Evolutionary conservation across 2,113 vertebrate species (phyloP), one percentile per base, ranked within the genome.

Genomic region (Oreochromis tanganicae): DNA sequence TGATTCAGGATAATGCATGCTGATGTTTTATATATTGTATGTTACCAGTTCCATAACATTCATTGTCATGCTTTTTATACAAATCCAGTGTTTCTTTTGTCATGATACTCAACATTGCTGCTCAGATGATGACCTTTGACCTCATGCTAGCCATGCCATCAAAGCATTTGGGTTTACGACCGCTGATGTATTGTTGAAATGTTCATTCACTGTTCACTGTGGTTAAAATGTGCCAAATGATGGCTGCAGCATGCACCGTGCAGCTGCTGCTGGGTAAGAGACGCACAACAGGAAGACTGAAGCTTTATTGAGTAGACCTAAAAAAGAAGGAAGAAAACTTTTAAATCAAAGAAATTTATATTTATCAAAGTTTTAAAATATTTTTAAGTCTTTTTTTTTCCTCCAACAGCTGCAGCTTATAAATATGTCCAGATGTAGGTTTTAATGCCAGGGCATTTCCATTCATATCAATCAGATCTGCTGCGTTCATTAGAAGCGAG

Each of bases 51-150:
- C 92, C 95, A 96, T 95, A 52, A 91, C 94, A 94, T 93, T 92
- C 95, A 95, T 95, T 90, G 50, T 84, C 95, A 95, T 94, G 94
- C 93, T 95, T 95, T 93, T 89, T 91, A 91, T 83, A 90, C 90
- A 93, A 92, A 93, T 61, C 66, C 89, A 88, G 43, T 91, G 82
- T 93, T 94, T 90, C 36, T 93, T 94, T 94, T 95, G 38, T 87
- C 95, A 95, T 91, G 85, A 83, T 82, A n/a, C 66, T 38, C 81
- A 66, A 91, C 89, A 91, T 93, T 88, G 71, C 84, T 81, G 75
- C 86, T 73, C 86, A 90, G 83, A 80, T 50, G 79, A 84, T 90
- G 89, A 93, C 90, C 92, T 94, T 93, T 94, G 92, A 93, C 92
- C 93, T 94, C 93, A 94, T 94, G 94, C 94, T 46, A 80, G 89